These are phyloP conservation scores for Paracyprichromis sp. DNA, from an alignment of 2,113 vertebrate species.

Conservation along the genomic window DNA sequence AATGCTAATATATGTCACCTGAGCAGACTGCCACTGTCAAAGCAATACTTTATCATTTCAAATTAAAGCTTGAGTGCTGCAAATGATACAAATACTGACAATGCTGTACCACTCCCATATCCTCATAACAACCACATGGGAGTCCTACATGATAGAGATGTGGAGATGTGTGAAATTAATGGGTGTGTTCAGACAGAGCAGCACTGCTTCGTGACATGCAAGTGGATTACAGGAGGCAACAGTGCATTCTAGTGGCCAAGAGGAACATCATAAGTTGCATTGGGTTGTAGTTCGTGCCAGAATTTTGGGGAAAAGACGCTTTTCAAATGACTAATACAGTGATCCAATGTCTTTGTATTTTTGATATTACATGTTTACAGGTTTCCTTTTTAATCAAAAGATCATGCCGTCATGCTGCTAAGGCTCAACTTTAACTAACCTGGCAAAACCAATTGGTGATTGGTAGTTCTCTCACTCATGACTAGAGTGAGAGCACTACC, in stretches of 20 bases:
- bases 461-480: background rate
- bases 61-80: slow-evolving; percentile 23
- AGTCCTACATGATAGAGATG: slow-evolving; percentile 11
- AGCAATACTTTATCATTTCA: slow-evolving; percentile 28
- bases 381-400: background rate
- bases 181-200: slow-evolving; percentile 21
- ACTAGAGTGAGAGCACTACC: background rate
- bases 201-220: background rate
- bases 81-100: slow-evolving; percentile 29
- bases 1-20: slow-evolving; percentile 37
- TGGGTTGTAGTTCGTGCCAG: background rate
- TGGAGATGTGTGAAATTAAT: slow-evolving; percentile 22
- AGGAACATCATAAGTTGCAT: background rate
- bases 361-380: background rate
- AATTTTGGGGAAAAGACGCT: background rate
- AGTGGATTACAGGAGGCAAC: slow-evolving; percentile 43
- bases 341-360: background rate
- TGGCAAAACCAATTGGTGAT: background rate
- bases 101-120: slow-evolving; percentile 21
- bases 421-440: background rate
- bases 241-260: slow-evolving; percentile 52
- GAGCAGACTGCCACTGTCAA: slow-evolving; percentile 2
- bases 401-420: background rate
- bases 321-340: background rate
- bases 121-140: slow-evolving; percentile 28